Conservation (phyloP, 2,113 vertebrate species). For the Peromyscus californicus region DNA sequence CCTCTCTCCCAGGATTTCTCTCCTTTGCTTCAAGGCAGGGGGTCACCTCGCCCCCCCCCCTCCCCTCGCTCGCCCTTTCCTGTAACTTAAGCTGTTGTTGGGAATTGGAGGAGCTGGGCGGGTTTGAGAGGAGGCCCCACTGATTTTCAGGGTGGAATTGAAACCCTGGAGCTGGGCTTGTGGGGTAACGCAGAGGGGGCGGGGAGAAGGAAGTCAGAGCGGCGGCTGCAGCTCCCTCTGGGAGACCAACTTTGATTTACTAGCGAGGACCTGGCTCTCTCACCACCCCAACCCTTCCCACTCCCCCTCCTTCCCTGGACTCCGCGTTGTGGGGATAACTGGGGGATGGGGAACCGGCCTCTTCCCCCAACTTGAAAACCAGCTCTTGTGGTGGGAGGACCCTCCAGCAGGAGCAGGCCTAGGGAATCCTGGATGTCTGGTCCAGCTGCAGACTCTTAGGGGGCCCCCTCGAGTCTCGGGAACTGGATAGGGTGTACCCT, state of each 20-base stretch:
- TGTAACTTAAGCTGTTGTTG: slow-evolving; percentile 89
- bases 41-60: slow-evolving; percentile 79
- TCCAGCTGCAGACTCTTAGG: neutral
- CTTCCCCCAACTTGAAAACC: slow-evolving; percentile 24
- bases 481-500: neutral
- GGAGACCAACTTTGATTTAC: slow-evolving; percentile 84
- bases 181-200: slow-evolving; percentile 79
- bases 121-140: slow-evolving; percentile 88
- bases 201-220: slow-evolving; percentile 85
- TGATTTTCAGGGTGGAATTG: slow-evolving; percentile 90
- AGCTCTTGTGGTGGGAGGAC: slow-evolving; percentile 47
- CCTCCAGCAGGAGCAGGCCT: neutral
- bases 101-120: slow-evolving; percentile 85
- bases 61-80: slow-evolving; percentile 83
- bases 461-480: neutral
- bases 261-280: slow-evolving; percentile 74
- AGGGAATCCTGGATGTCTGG: neutral
- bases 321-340: slow-evolving; percentile 65
- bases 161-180: slow-evolving; percentile 86
- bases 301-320: slow-evolving; percentile 42
- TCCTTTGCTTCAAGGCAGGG: slow-evolving; percentile 61
- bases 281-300: neutral
- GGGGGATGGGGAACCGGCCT: neutral
- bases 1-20: slow-evolving; percentile 67
- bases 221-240: slow-evolving; percentile 80